Evolutionary conservation across 2,113 vertebrate genomes (phyloP).

Genomic region (Bubalus kerabau): DNA sequence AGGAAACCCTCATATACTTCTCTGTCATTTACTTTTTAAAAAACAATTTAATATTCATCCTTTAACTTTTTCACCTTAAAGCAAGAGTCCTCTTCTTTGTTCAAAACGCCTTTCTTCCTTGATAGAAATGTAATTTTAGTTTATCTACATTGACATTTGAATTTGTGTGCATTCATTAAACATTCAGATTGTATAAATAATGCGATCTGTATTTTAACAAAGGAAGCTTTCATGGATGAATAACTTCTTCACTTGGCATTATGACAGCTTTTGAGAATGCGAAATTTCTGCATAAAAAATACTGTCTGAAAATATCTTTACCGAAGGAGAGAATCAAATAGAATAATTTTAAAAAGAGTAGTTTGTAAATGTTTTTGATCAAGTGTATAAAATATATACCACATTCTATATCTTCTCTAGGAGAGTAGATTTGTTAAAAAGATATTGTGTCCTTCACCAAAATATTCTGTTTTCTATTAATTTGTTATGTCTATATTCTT

Average conservation of each 20-base stretch:
- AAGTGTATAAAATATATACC: not conserved
- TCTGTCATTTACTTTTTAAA: slow-evolving; percentile 19
- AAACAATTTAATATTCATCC: slow-evolving; percentile 30
- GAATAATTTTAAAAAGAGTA: not conserved
- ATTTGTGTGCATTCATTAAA: slow-evolving; percentile 68
- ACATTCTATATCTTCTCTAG: not conserved
- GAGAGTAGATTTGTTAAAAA: not conserved
- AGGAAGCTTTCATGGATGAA: slow-evolving; percentile 63
- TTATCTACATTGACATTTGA: slow-evolving; percentile 68
- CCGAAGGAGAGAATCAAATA: slow-evolving; percentile 1
- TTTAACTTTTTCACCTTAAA: slow-evolving; percentile 59
- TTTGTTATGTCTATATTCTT: not conserved
- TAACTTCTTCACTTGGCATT: slow-evolving; percentile 57
- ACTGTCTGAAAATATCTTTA: slow-evolving; percentile 44
- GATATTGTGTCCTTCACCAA: not conserved
- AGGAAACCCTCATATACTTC: not conserved
- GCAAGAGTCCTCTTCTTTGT: slow-evolving; percentile 32
- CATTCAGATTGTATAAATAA: slow-evolving; percentile 66
- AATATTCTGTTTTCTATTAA: not conserved
- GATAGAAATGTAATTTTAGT: slow-evolving; percentile 70
- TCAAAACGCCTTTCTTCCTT: slow-evolving; percentile 44
- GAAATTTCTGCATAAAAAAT: slow-evolving; percentile 40
- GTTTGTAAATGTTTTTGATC: not conserved
- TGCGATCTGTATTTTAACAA: slow-evolving; percentile 64
- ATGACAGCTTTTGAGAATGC: slow-evolving; percentile 56